These are phyloP conservation scores for Podiceps cristatus DNA, from an alignment of 2,113 vertebrate species.

Conservation along the genomic window DNA sequence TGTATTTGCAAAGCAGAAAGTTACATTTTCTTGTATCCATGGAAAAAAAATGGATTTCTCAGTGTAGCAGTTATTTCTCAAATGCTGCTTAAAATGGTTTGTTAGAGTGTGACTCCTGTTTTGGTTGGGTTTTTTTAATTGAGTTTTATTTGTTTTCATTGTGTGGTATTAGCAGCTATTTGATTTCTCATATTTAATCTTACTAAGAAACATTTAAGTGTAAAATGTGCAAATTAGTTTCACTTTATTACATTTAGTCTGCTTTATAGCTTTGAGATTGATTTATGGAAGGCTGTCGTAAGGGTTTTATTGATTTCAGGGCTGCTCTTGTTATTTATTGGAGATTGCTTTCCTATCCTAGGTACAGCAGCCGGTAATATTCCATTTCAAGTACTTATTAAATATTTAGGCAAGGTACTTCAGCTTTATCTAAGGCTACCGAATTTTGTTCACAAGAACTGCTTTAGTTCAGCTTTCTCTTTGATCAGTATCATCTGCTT, in stretches of 20 bases:
- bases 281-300: neutral
- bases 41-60: neutral
- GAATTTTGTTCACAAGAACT: neutral
- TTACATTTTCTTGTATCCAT: neutral
- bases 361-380: neutral
- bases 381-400: neutral
- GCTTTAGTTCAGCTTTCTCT: neutral
- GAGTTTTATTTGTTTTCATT: neutral
- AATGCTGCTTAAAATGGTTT: neutral
- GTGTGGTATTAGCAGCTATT: neutral
- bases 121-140: too few relatives aligned
- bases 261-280: neutral
- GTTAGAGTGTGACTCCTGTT: rapidly evolving
- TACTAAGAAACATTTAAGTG: neutral
- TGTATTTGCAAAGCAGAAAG: neutral
- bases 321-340: neutral
- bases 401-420: neutral
- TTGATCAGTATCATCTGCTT: neutral
- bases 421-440: neutral
- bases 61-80: neutral
- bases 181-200: neutral
- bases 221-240: neutral
- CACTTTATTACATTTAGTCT: neutral
- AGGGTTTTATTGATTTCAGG: neutral
- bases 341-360: neutral